phyloP scores from a whole-genome alignment of 2,113 vertebrate genomes.

The Strigops habroptila region DNA sequence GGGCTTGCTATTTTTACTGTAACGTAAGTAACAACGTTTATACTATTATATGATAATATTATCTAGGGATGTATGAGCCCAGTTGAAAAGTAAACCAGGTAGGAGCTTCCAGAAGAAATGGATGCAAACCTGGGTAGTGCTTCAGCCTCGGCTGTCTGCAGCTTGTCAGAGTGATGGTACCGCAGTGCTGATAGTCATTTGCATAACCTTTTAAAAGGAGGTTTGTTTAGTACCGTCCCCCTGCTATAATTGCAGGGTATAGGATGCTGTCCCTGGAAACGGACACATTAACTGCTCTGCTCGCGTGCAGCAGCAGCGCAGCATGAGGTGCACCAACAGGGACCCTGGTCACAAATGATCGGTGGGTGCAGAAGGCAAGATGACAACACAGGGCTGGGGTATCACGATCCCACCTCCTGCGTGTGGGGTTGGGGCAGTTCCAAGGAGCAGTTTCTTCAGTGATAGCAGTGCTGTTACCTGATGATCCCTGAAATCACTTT shows the following conservation, averaged over 20 bases:
- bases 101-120: neutral
- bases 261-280: neutral
- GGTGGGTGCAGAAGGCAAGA: rapidly evolving
- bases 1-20: neutral
- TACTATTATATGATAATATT: rapidly evolving
- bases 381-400: rapidly evolving
- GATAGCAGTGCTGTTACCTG: neutral
- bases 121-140: neutral
- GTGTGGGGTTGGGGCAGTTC: neutral
- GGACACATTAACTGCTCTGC: neutral
- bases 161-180: neutral
- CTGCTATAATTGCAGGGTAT: neutral
- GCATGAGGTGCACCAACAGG: rapidly evolving
- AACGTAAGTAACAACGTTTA: neutral
- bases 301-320: rapidly evolving
- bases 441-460: neutral
- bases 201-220: neutral
- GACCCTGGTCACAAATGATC: rapidly evolving
- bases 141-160: neutral
- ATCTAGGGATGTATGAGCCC: rapidly evolving
- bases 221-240: neutral
- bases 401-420: neutral
- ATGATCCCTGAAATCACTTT: neutral
- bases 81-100: neutral
- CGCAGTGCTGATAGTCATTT: rapidly evolving